Percentiles rank a stretch among this genome's conserved stretches.
These are phyloP conservation scores for Mormyrus lacerda DNA, from an alignment of 2,113 vertebrate genomes.

Conservation along the genomic window DNA sequence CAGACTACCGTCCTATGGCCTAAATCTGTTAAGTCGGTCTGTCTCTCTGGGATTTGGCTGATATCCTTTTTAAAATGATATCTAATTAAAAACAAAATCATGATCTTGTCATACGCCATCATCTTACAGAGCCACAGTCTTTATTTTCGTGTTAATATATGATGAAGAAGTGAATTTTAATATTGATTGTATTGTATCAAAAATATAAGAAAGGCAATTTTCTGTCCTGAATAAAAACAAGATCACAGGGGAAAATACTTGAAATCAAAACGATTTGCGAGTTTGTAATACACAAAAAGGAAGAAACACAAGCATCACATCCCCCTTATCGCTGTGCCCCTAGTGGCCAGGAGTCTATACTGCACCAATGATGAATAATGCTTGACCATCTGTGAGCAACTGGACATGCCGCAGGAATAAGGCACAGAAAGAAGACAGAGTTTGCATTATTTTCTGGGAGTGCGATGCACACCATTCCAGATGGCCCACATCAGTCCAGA, in stretches of 20 bases:
- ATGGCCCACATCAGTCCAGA: not conserved
- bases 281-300: not conserved
- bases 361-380: slow-evolving; percentile 41
- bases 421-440: slow-evolving; percentile 11
- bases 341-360: slow-evolving; percentile 40
- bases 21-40: not conserved
- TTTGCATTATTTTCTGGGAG: not conserved
- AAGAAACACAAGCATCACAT: not conserved
- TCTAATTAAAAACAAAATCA: not conserved
- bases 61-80: not conserved
- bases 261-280: not conserved
- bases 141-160: not conserved
- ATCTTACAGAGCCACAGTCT: not conserved
- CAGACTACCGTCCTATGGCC: not conserved
- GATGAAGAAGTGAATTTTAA: not conserved
- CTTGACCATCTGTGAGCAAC: slow-evolving; percentile 31
- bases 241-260: not conserved
- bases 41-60: not conserved
- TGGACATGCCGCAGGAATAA: slow-evolving; percentile 4
- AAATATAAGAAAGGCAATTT: not conserved
- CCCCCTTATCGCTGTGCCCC: slow-evolving; percentile 33
- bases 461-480: not conserved
- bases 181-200: not conserved
- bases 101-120: not conserved
- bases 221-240: not conserved